phyloP scores from a whole-genome alignment of 1,140 invertebrate genomes.

The Berghia stephanieae region DNA sequence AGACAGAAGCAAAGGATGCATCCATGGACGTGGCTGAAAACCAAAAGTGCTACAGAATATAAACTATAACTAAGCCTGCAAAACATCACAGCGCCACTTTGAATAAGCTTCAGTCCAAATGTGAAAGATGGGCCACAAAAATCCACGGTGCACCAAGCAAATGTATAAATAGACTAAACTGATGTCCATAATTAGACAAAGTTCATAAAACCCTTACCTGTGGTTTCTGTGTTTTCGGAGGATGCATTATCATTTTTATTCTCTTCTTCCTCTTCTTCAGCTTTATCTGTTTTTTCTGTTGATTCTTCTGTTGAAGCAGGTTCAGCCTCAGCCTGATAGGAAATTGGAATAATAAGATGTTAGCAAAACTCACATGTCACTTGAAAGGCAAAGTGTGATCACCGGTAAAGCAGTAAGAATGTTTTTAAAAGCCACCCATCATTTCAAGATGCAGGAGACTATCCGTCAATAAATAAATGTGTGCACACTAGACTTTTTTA shows the following conservation, averaged over 20 bases:
- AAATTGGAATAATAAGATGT: background rate
- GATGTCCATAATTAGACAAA: no score
- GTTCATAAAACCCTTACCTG: no score
- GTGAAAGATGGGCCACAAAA: background rate
- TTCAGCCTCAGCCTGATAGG: background rate
- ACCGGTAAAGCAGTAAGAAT: no score
- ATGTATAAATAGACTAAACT: no score
- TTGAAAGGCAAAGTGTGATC: background rate
- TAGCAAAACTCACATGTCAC: background rate
- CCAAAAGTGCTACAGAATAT: no score
- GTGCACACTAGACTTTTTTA: no score
- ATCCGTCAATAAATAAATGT: no score
- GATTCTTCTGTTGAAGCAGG: no score
- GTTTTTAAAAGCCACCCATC: no score
- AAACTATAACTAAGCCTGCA: conserved; percentile 7
- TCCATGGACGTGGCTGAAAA: no score
- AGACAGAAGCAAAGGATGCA: no score
- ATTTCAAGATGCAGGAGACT: no score
- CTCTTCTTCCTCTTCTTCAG: background rate
- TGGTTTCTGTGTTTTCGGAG: conserved; percentile 4
- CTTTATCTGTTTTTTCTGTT: conserved; percentile 3
- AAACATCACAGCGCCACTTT: background rate
- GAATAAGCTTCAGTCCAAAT: background rate
- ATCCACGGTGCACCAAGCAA: background rate
- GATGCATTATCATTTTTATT: conserved; percentile 11